Conservation (phyloP, 2,888 invertebrate species). For the Apamea crenata region DNA sequence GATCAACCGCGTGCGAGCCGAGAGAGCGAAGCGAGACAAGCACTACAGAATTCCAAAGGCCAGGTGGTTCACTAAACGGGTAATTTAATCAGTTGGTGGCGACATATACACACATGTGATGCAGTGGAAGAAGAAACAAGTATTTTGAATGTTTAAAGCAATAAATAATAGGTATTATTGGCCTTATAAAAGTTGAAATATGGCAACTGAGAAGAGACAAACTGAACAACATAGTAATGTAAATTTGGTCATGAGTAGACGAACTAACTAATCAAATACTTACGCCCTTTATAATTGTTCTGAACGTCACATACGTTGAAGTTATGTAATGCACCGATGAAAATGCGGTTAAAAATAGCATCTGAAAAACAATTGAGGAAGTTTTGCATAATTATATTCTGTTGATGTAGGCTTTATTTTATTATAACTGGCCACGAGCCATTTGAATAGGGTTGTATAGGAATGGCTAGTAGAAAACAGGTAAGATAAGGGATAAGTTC, state of each 20-base stretch:
- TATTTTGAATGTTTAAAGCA: no score
- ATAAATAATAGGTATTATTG: not conserved
- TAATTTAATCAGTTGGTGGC: no score
- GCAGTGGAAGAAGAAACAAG: no score
- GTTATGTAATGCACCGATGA: slow-evolving; percentile 16
- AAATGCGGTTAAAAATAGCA: slow-evolving; percentile 13
- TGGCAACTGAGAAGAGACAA: not conserved
- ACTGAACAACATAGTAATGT: not conserved
- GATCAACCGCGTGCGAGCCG: no score
- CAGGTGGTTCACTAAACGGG: no score
- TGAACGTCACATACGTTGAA: slow-evolving; percentile 13
- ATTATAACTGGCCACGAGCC: not conserved
- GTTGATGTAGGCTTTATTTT: no score
- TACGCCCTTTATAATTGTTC: slow-evolving; percentile 1
- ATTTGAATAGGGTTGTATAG: no score
- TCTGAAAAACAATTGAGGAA: slow-evolving; percentile 26
- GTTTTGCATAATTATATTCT: not conserved
- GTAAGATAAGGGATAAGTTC: not conserved
- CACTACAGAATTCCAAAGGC: no score
- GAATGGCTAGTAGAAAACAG: not conserved
- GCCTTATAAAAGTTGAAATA: not conserved
- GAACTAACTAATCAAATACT: not conserved
- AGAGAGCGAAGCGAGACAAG: no score
- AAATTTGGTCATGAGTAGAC: not conserved
- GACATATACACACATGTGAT: no score